Evolutionary conservation across 2,888 invertebrate species (phyloP).

Genomic region (Heliconius ethilla): DNA sequence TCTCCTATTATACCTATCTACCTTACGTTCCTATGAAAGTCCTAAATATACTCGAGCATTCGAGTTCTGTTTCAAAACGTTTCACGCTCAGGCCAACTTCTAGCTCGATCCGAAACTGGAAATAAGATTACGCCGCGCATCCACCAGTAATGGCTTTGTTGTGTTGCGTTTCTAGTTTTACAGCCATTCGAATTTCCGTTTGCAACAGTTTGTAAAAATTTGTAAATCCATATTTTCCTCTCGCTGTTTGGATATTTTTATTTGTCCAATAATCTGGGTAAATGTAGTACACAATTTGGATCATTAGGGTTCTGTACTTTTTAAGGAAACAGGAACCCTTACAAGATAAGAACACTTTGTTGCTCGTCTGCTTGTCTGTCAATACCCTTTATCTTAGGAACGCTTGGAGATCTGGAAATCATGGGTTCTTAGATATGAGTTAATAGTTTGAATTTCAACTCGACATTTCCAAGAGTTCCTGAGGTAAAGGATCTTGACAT

Average conservation of each 20-base stretch:
- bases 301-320: no score
- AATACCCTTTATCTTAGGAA: no score
- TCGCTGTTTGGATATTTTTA: not conserved
- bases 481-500: no score
- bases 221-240: constrained; percentile 50
- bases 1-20: not conserved
- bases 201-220: constrained; percentile 61
- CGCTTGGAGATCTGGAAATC: no score
- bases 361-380: no score
- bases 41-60: not conserved
- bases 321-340: no score
- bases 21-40: not conserved
- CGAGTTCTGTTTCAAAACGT: constrained; percentile 6
- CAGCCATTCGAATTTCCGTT: constrained; percentile 61
- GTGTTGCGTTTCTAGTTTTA: constrained; percentile 63
- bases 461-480: no score
- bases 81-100: constrained; percentile 25
- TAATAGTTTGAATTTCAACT: no score
- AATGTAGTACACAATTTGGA: no score
- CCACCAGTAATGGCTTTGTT: constrained; percentile 73
- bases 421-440: no score
- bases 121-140: constrained; percentile 65
- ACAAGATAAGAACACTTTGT: no score
- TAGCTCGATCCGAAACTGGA: constrained; percentile 40
- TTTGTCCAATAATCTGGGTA: not conserved